These are phyloP conservation scores for Ophioninae sp. DNA, from an alignment of 2,888 invertebrate species.

Conservation along the genomic window DNA sequence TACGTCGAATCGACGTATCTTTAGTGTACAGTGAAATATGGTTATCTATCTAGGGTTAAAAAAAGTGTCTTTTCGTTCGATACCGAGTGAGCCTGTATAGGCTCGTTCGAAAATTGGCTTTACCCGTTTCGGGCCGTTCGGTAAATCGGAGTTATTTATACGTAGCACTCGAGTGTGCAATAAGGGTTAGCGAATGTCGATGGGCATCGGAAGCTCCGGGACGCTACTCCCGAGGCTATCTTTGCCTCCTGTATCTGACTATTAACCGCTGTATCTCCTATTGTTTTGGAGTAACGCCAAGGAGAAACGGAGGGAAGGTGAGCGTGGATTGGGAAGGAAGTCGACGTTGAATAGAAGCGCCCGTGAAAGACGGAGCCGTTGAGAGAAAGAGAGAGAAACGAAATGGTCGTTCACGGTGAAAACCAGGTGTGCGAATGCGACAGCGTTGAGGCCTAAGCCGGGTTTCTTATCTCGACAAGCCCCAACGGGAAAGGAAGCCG, in stretches of 20 bases:
- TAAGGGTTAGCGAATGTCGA: no score
- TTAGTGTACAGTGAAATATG: no score
- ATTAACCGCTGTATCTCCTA: constrained; percentile 42
- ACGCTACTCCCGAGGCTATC: constrained; percentile 40
- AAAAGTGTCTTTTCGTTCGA: no score
- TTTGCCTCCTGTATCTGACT: neutral
- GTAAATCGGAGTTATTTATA: no score
- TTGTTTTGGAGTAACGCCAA: constrained; percentile 59
- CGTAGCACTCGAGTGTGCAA: no score
- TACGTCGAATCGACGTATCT: no score
- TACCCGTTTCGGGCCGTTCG: no score
- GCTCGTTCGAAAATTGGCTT: no score
- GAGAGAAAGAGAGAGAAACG: constrained; percentile 10
- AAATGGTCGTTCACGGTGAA: constrained; percentile 46
- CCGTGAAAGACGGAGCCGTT: neutral
- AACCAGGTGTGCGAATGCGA: constrained; percentile 54
- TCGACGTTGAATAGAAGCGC: constrained; percentile 10
- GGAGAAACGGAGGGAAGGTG: constrained; percentile 7
- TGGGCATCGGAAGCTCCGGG: neutral
- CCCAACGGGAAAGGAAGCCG: constrained; percentile 59
- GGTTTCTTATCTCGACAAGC: constrained; percentile 61
- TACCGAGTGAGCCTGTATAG: no score
- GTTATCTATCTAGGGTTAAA: no score
- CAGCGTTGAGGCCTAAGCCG: constrained; percentile 59
- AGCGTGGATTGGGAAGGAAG: constrained; percentile 34